These are phyloP conservation scores for Sorex araneus DNA, from an alignment of 2,113 vertebrate species.

Conservation along the genomic window DNA sequence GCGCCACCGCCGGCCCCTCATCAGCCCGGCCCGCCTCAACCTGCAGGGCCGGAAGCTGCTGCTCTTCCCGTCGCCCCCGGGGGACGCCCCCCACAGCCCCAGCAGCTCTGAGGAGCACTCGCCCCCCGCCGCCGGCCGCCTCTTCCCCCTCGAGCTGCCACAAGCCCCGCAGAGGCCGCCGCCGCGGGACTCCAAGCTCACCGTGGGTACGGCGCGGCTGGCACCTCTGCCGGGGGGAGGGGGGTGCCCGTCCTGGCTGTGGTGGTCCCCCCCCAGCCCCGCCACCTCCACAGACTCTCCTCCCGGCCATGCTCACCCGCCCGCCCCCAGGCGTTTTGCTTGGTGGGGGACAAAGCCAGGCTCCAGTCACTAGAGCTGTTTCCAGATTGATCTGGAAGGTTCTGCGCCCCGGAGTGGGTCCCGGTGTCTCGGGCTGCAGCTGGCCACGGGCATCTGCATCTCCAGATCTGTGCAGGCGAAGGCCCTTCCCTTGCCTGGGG, in stretches of 20 bases:
- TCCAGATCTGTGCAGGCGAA: not conserved
- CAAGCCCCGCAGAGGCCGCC: constrained; percentile 24
- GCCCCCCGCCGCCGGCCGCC: constrained; percentile 86
- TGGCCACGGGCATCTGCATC: too few relatives aligned
- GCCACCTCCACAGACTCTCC: not conserved
- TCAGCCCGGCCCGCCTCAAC: constrained; percentile 97
- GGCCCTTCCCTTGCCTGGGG: too few relatives aligned
- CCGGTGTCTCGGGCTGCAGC: not conserved
- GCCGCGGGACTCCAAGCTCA: constrained; percentile 52
- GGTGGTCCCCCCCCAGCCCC: not conserved
- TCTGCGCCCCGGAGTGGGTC: not conserved
- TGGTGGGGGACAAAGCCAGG: too few relatives aligned
- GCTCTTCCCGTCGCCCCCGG: constrained; percentile 89
- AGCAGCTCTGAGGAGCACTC: constrained; percentile 86
- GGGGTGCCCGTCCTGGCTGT: not conserved
- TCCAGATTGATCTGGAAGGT: not conserved
- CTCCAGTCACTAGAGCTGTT: not conserved
- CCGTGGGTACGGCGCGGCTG: constrained; percentile 37
- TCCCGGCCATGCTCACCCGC: not conserved
- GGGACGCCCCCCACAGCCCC: constrained; percentile 77
- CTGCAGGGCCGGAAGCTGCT: constrained; percentile 93
- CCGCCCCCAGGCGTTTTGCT: too few relatives aligned
- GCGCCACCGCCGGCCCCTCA: constrained; percentile 94
- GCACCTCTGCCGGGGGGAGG: too few relatives aligned
- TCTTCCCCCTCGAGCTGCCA: constrained; percentile 84